phyloP scores from a whole-genome alignment of 2,888 invertebrate species.

The Rhaphigaster nebulosa region DNA sequence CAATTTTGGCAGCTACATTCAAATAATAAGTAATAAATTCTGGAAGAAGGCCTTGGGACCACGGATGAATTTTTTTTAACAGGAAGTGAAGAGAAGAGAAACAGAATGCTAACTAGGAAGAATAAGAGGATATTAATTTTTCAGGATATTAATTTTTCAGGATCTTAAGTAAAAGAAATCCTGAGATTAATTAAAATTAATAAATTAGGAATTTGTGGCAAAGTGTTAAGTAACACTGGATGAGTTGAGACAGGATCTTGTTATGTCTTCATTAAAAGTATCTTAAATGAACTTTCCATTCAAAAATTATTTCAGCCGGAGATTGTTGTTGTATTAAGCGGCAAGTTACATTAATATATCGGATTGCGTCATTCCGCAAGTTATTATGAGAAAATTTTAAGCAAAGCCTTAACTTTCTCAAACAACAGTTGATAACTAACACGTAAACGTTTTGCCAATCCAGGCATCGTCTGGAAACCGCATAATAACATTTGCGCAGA shows the following conservation, averaged over 20 bases:
- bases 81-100: not conserved
- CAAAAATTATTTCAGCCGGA: too few species aligned
- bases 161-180: not conserved
- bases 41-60: not conserved
- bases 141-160: not conserved
- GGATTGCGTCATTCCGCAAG: too few species aligned
- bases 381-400: too few species aligned
- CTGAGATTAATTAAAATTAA: not conserved
- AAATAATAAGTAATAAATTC: not conserved
- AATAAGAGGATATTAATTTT: not conserved
- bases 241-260: not conserved
- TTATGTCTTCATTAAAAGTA: too few species aligned
- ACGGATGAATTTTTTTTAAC: not conserved
- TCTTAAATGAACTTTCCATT: too few species aligned
- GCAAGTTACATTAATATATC: too few species aligned
- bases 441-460: too few species aligned
- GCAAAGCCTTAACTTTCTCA: too few species aligned
- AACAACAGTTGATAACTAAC: too few species aligned
- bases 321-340: too few species aligned
- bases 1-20: not conserved
- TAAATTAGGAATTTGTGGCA: not conserved
- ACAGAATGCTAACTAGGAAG: not conserved
- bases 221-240: not conserved
- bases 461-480: too few species aligned
- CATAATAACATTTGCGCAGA: too few species aligned